Conservation (phyloP, 2,888 invertebrate species). For the Drosophila multiciliata region DNA sequence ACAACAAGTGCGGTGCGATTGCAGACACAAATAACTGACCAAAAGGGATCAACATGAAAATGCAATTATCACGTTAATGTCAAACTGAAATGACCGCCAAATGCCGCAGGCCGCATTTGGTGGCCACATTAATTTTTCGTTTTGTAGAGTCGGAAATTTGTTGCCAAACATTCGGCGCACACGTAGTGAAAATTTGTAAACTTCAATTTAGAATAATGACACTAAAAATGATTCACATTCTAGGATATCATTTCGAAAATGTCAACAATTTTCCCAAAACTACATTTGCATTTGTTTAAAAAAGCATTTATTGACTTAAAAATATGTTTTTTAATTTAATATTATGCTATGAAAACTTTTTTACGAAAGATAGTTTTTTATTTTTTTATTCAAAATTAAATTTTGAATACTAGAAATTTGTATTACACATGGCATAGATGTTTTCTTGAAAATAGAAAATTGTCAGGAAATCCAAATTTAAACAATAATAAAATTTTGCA, state of each 20-base stretch:
- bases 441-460: neutral
- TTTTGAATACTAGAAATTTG: neutral
- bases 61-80: conserved; percentile 79
- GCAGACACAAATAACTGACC: conserved; percentile 56
- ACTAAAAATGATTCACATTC: neutral
- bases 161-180: conserved; percentile 34
- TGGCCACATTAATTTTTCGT: conserved; percentile 42
- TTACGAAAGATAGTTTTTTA: neutral
- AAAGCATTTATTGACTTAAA: neutral
- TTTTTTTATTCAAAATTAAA: neutral
- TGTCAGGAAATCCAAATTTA: neutral
- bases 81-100: conserved; percentile 56
- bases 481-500: neutral
- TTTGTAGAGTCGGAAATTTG: conserved; percentile 27
- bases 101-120: conserved; percentile 23
- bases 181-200: neutral
- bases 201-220: neutral
- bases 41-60: conserved; percentile 70
- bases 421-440: neutral
- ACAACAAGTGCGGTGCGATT: conserved; percentile 15
- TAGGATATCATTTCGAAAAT: neutral
- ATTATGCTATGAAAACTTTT: neutral
- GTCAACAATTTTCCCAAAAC: too few relatives aligned
- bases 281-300: neutral
- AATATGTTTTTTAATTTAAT: neutral